phyloP scores from a whole-genome alignment of 2,113 vertebrate species.

The Rattus rattus region DNA sequence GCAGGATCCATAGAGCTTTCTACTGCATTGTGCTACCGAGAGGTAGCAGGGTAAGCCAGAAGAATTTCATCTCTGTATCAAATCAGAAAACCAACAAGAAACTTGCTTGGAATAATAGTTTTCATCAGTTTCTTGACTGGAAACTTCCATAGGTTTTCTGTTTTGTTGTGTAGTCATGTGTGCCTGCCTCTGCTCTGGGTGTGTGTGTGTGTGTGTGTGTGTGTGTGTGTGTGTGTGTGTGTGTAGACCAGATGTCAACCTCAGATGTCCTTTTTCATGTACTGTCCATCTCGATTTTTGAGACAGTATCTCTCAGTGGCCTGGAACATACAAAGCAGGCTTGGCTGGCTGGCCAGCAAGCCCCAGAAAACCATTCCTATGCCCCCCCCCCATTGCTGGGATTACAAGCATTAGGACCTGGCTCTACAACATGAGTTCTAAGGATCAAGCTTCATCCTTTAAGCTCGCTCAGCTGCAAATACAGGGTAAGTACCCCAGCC shows the following conservation, averaged over 20 bases:
- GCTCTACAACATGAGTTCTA: not conserved
- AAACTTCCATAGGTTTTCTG: not conserved
- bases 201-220: not conserved
- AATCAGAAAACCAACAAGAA: not conserved
- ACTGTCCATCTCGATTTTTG: not conserved
- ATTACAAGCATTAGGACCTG: not conserved
- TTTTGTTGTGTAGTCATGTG: not conserved
- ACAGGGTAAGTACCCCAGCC: not conserved
- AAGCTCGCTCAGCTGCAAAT: not conserved
- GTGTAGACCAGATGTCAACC: not conserved
- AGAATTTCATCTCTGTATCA: not conserved
- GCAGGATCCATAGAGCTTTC: not conserved
- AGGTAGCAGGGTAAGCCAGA: not conserved
- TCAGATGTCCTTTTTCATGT: not conserved
- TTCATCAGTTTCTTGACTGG: not conserved
- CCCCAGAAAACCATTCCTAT: not conserved
- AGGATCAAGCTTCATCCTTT: not conserved
- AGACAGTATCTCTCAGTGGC: not conserved
- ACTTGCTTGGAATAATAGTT: not conserved
- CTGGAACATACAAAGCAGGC: not conserved
- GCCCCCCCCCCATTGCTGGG: too few species aligned
- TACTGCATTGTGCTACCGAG: fast-evolving
- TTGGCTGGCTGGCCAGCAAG: not conserved
- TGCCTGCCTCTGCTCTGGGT: not conserved
- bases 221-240: not conserved